Evolutionary conservation across 2,113 vertebrate genomes (phyloP), one percentile per base, ranked within the genome.

Genomic region (Raja brachyura): DNA sequence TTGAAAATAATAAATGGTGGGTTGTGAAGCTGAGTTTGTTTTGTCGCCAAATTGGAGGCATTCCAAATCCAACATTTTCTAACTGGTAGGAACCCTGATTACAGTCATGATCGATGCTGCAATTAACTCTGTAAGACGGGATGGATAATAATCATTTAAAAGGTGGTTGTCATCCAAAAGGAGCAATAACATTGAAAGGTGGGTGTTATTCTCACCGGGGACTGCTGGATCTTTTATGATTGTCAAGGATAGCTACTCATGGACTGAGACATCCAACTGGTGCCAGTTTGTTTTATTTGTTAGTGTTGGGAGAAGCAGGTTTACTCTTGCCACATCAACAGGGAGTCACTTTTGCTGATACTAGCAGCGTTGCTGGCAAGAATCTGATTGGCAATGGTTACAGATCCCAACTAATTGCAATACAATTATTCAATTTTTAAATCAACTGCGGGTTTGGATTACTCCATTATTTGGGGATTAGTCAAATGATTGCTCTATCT

Each of bases 401-500:
- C 18, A 73, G 39, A 73, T 54, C 31, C 9, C 39, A 70, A 68
- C 31, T 73, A 74, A 92, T 54, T 73, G 73, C 20, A 70, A 92
- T 48, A 48, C 10, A 54, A 28, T 73, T 73, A 73, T 54, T 48
- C 63, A 70, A 48, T 73, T 92, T 92, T 92, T 39, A 73, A 92
- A 92, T 92, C 33, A 74, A 22, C 20, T 25, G 1, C 4, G 48
- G 39, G 68, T 54, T 31, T 73, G 39, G 39, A 92, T 14, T 48
- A 92, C 18, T 39, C 68, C 39, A 54, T 92, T 92, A 92, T 92
- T 73, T 73, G 31, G 25, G 63, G 25, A 73, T 73, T 54, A 92
- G 48, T 73, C 90, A 22, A 92, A 68, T 16, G 22, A 90, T 90
- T 48, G 31, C 63, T 66, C 59, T 70, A 68, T 70, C 33, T 73